Evolutionary conservation across 1,140 invertebrate species (phyloP), one percentile per base, ranked within the genome.

Genomic region (Teleopsis dalmanni): DNA sequence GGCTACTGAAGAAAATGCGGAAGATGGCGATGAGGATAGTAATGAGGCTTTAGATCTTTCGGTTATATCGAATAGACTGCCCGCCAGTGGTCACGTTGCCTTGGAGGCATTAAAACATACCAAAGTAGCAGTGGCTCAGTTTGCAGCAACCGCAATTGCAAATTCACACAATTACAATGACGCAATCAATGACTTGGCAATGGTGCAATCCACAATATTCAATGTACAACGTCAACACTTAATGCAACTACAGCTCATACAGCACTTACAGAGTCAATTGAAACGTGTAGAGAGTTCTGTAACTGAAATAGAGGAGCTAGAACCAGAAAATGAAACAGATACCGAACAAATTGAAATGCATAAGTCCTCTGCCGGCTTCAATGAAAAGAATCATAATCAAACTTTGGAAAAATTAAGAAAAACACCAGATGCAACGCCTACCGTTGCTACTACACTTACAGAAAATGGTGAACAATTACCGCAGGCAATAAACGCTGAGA

Each of bases 181-280:
- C 5, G 83, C 85, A 7, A 26, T 31, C 38, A 87, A 91, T 64
- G 88, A 94, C 64, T 72, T 95, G 46, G 87, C 90, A 11, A 79
- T 92, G 41, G 75, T 95, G 44, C 89, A 93, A 60, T 87, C 85
- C 42, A 90, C 90, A 3, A 74, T 95, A 41, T 93, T 88, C 65
- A 91, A 87, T 10, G 75, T 95, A 23, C 92, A 95, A 67, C 88
- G 94, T 60, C 92, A 95, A 73, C 92, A 96, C 77, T 81, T 95
- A 53, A 83, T 95, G 64, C 91, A 96, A 72, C 72, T 95, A 50
- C 91, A 95, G 73, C 75, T 95, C 55, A 93, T 95, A 60, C 87
- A 91, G 54, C 91, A 95, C 66, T 75, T 95, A 41, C 88, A 94
- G 72, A 87, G 88, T 57, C 90, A 95, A 72, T 73, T 95, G 37